Conservation (phyloP, 2,113 vertebrate species). For the Neolamprologus kungweensis region DNA sequence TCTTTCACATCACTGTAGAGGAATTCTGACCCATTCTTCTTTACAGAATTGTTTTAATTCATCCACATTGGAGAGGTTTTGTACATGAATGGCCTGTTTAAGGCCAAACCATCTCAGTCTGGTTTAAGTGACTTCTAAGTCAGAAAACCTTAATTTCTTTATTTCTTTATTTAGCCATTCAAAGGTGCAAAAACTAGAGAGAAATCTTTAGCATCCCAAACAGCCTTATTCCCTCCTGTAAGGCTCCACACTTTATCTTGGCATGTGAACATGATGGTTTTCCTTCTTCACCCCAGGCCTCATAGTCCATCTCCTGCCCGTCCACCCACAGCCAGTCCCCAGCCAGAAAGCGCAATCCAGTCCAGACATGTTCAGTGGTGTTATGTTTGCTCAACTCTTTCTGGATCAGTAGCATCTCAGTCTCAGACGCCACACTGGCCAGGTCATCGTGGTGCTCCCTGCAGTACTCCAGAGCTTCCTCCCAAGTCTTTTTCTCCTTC, state of each 20-base stretch:
- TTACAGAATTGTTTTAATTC: background rate
- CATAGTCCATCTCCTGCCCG: background rate
- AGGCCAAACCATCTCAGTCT: background rate
- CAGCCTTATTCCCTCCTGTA: background rate
- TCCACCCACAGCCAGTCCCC: background rate
- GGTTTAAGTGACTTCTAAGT: background rate
- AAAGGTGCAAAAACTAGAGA: background rate
- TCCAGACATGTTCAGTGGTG: background rate
- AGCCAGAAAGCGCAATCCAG: background rate
- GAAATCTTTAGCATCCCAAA: background rate
- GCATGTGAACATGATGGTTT: background rate
- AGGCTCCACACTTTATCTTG: background rate
- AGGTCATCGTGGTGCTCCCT: background rate
- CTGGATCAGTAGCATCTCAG: constrained; percentile 3
- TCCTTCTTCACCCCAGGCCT: fast-evolving
- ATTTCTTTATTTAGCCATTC: background rate
- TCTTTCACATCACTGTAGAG: background rate
- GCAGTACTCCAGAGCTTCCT: background rate
- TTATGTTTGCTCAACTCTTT: background rate
- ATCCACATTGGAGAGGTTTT: background rate
- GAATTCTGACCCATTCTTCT: background rate
- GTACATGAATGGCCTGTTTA: background rate
- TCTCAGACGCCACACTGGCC: background rate
- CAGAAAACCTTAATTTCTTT: background rate
- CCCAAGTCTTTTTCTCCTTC: background rate